Conservation (phyloP, 1,140 invertebrate species). For the Xylocopa sonorina region DNA sequence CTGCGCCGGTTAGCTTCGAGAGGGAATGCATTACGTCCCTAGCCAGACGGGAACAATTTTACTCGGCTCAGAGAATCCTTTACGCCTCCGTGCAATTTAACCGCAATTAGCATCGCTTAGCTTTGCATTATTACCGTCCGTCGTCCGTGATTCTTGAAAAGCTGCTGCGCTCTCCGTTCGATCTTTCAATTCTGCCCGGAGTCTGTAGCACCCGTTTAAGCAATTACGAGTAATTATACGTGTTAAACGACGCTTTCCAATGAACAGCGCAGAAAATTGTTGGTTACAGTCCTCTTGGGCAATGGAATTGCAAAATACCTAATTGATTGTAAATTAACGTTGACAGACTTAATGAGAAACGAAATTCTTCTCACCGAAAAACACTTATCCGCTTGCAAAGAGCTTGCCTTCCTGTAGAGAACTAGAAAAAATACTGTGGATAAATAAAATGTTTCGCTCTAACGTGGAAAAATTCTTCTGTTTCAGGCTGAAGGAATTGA, state of each 20-base stretch:
- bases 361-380: too few relatives aligned
- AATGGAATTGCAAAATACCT: not conserved
- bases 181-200: constrained; percentile 4
- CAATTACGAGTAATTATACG: not conserved
- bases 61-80: constrained; percentile 42
- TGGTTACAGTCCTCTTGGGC: not conserved
- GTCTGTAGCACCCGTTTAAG: not conserved
- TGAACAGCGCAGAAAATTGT: not conserved
- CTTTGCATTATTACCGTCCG: constrained; percentile 23
- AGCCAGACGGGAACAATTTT: constrained; percentile 23
- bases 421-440: too few relatives aligned
- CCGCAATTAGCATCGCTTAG: constrained; percentile 35
- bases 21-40: constrained; percentile 20
- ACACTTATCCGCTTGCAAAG: too few relatives aligned
- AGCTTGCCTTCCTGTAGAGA: too few relatives aligned
- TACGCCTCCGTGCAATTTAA: constrained; percentile 53
- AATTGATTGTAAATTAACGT: not conserved
- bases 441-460: too few relatives aligned
- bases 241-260: not conserved
- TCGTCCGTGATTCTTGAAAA: not conserved
- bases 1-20: constrained; percentile 21
- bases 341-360: too few relatives aligned
- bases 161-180: constrained; percentile 5
- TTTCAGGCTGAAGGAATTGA: constrained; percentile 73
- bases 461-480: too few relatives aligned